Evolutionary conservation across 2,113 vertebrate genomes (phyloP).

Genomic region (Ursus arctos): DNA sequence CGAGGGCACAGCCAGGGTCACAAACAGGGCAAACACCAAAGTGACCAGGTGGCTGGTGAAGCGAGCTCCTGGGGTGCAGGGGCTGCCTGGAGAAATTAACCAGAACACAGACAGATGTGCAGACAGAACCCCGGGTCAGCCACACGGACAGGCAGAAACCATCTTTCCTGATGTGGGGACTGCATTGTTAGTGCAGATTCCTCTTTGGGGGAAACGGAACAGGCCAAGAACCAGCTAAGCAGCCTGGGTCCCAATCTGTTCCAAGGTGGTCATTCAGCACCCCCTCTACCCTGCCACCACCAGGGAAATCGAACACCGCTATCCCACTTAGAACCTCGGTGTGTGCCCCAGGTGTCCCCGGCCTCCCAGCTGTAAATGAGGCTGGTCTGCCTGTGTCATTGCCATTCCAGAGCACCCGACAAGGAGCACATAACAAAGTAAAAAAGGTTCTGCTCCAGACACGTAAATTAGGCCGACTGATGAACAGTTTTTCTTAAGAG

Average conservation of each 20-base stretch:
- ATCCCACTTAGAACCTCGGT: conserved; percentile 22
- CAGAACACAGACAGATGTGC: not conserved
- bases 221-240: not conserved
- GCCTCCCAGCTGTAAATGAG: accelerated
- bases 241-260: accelerated
- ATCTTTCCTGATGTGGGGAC: not conserved
- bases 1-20: accelerated
- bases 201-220: not conserved
- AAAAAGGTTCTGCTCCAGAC: accelerated
- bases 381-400: not conserved
- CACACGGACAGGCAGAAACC: not conserved
- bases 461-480: conserved; percentile 76
- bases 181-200: too few relatives aligned
- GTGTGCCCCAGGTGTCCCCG: not conserved
- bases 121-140: not conserved
- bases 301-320: not conserved
- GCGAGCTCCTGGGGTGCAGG: accelerated
- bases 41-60: accelerated
- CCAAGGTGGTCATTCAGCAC: not conserved
- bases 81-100: not conserved
- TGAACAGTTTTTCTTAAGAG: conserved; percentile 73
- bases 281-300: accelerated
- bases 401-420: not conserved
- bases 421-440: conserved; percentile 30
- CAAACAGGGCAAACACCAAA: too few relatives aligned